Base-by-base conservation (phyloP, 2,888 invertebrate genomes). In the Sepiola atlantica region DNA sequence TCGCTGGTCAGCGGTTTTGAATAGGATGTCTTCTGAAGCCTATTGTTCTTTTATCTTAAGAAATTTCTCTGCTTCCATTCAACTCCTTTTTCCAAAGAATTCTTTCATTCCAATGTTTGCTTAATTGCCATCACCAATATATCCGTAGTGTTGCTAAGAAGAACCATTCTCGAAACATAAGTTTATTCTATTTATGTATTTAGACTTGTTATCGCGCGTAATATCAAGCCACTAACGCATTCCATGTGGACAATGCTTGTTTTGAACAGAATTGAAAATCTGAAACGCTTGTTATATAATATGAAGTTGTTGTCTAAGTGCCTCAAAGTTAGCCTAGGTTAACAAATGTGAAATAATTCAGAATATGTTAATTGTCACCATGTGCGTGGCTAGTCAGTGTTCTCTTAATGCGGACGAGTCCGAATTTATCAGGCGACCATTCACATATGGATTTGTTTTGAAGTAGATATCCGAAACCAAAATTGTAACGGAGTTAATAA, bases 81-180 rank as follows among this genome's bases (percentile, higher is more conserved):
- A 77, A n/a, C 8, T n/a, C 8, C n/a, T n/a, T 77, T 1, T n/a
- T n/a, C 77, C 77, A 77, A 77, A 77, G 77, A 77, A 77, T 77
- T 77, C 77, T n/a, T 77, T 77, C 77, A 77, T 77, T 77, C 77
- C 10, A n/a, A 77, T 77, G n/a, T 77, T 77, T 77, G 77, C 77
- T n/a, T 77, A 61, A 61, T 61, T 61, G 28, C 77, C 14, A 77
- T 3, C 77, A 77, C 20, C 61, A 21, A 12, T n/a, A 77, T 77
- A 77, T 18, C 16, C 28, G 3, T 12, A 28, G 14, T 61, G 24
- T 24, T 21, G 20, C 24, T 20, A 61, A 21, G 28, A n/a, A 77
- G n/a, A 77, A 8, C n/a, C 14, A 10, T n/a, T 77, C 77, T 77
- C 8, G 77, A n/a, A 77, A n/a, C 77, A n/a, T 12, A 12, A n/a